phyloP scores from a whole-genome alignment of 2,113 vertebrate genomes.

The Murina feae region DNA sequence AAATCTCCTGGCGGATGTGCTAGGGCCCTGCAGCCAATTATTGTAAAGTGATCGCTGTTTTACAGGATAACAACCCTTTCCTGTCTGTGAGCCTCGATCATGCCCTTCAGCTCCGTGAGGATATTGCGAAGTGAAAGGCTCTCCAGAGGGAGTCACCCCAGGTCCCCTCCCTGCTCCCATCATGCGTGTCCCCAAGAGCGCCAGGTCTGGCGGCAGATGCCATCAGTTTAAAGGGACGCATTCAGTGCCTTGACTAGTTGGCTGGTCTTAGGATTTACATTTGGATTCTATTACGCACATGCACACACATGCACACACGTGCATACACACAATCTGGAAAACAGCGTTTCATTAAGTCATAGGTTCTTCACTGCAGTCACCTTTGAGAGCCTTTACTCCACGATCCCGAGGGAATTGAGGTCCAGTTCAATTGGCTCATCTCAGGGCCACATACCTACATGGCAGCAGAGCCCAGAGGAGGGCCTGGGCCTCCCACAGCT shows the following conservation, averaged over 20 bases:
- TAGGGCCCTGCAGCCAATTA: background rate
- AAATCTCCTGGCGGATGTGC: background rate
- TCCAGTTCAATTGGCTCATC: background rate
- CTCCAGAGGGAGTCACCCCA: background rate
- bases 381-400: background rate
- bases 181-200: background rate
- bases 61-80: background rate
- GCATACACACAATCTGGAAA: background rate
- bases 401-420: background rate
- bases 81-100: background rate
- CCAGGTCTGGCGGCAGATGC: fast-evolving
- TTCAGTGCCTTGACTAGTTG: background rate
- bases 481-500: background rate
- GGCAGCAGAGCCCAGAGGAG: background rate
- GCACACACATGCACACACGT: background rate
- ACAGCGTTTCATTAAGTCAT: background rate
- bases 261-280: background rate
- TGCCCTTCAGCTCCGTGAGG: background rate
- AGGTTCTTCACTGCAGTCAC: background rate
- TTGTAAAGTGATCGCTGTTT: background rate
- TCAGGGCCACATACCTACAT: background rate
- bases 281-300: background rate
- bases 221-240: background rate
- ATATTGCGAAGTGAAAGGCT: background rate
- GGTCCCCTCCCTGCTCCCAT: background rate